Evolutionary conservation across 2,888 invertebrate species (phyloP).

Genomic region (Trilocha varians): DNA sequence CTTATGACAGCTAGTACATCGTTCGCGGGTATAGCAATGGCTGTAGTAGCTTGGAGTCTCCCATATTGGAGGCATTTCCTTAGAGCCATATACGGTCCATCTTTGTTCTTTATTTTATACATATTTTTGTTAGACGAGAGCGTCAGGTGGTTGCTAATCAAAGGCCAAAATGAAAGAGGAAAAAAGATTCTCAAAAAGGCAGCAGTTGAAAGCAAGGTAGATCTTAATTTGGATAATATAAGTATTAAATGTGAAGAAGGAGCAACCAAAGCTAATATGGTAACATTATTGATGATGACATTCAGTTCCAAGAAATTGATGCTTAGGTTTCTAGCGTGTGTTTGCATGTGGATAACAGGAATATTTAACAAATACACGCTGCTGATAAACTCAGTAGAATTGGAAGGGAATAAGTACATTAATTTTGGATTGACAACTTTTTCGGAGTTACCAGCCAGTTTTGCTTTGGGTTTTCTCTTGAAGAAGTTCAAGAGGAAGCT

Average conservation of each 20-base stretch:
- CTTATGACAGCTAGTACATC: conserved; percentile 69
- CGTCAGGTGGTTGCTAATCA: conserved; percentile 79
- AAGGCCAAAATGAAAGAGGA: conserved; percentile 74
- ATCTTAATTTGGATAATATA: conserved; percentile 18
- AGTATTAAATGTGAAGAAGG: conserved; percentile 6
- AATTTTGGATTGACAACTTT: conserved; percentile 77
- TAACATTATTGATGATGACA: conserved; percentile 13
- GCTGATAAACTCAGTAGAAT: conserved; percentile 76
- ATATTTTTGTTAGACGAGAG: conserved; percentile 78
- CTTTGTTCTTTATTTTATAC: conserved; percentile 74
- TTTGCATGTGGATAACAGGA: conserved; percentile 27
- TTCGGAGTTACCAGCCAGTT: conserved; percentile 71
- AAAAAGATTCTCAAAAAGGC: conserved; percentile 70
- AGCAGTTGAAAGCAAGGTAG: conserved; percentile 42
- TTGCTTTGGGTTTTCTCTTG: conserved; percentile 60
- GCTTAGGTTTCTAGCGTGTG: conserved; percentile 20
- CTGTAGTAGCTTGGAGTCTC: conserved; percentile 74
- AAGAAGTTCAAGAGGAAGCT: conserved; percentile 63
- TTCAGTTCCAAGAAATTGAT: conserved; percentile 21
- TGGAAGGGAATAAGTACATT: conserved; percentile 79
- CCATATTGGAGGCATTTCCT: conserved; percentile 77
- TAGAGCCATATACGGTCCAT: conserved; percentile 76
- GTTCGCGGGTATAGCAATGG: conserved; percentile 74
- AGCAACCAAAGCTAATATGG: background rate
- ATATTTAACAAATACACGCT: conserved; percentile 73